phyloP scores from a whole-genome alignment of 2,113 vertebrate genomes.

The Microtus richardsoni region DNA sequence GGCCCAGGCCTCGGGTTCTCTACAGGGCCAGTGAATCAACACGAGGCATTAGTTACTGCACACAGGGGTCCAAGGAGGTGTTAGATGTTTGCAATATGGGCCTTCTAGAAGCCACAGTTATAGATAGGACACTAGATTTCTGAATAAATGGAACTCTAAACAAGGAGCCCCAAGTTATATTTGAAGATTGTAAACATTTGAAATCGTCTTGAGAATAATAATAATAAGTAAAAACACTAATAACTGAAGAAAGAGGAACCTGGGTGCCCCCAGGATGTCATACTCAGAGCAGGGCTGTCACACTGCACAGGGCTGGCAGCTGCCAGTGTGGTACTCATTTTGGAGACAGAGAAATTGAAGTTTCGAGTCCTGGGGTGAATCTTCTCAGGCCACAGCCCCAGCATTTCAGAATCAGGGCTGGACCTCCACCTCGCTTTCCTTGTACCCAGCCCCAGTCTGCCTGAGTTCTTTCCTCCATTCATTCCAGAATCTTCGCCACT shows the following conservation, averaged over 20 bases:
- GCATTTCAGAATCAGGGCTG: neutral
- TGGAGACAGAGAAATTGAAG: neutral
- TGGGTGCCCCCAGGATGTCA: neutral
- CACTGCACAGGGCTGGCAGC: neutral
- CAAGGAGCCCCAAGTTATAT: neutral
- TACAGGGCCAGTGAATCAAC: neutral
- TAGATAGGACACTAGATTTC: rapidly evolving
- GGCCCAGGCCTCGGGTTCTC: neutral
- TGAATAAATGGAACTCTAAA: neutral
- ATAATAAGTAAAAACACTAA: neutral
- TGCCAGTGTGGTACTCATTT: neutral
- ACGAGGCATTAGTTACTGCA: neutral
- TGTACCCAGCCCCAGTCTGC: rapidly evolving
- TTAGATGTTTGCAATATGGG: neutral
- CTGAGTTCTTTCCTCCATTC: neutral
- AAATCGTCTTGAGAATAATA: neutral
- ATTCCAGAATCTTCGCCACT: neutral
- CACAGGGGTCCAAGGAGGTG: neutral
- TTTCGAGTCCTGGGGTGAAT: neutral
- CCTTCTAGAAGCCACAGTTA: neutral
- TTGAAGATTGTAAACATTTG: neutral
- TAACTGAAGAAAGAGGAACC: neutral
- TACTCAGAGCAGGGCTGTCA: neutral
- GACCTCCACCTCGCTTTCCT: rapidly evolving
- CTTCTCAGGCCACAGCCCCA: neutral